Conservation (phyloP, 2,797 vertebrate genomes). For the Helarctos malayanus region DNA sequence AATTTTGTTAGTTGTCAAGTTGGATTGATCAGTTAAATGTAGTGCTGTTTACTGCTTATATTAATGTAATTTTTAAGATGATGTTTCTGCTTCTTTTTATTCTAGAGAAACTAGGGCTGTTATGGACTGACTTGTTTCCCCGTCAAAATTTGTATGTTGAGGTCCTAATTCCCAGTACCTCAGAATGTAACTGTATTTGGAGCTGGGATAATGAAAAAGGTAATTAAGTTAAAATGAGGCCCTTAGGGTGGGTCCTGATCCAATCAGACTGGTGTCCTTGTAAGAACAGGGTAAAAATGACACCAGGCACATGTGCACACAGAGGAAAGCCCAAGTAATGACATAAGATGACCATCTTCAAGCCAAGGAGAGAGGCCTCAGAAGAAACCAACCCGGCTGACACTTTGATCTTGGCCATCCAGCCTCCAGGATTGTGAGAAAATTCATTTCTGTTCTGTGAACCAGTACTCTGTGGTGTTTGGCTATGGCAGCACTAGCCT, state of each 20-base stretch:
- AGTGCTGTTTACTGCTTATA: neutral
- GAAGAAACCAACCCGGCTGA: neutral
- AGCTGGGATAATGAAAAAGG: neutral
- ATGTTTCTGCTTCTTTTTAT: neutral
- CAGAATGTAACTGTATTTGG: neutral
- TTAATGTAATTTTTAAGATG: neutral
- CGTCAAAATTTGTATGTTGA: neutral
- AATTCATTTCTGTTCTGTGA: neutral
- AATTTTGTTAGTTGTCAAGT: neutral
- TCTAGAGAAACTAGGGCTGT: neutral
- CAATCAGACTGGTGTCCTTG: neutral
- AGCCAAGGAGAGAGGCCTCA: neutral
- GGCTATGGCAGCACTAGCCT: neutral
- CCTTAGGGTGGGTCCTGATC: neutral
- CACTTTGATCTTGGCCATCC: neutral
- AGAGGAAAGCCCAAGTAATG: neutral
- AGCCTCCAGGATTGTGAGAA: neutral
- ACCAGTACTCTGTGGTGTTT: neutral
- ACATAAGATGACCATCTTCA: neutral
- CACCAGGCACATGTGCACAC: accelerated
- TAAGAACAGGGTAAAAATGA: neutral
- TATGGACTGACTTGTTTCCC: neutral
- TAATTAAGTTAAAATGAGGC: neutral
- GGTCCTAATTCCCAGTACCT: neutral
- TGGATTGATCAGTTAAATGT: neutral